Evolutionary conservation across 2,797 vertebrate genomes (phyloP).

Genomic region (Micrastur ruficollis): DNA sequence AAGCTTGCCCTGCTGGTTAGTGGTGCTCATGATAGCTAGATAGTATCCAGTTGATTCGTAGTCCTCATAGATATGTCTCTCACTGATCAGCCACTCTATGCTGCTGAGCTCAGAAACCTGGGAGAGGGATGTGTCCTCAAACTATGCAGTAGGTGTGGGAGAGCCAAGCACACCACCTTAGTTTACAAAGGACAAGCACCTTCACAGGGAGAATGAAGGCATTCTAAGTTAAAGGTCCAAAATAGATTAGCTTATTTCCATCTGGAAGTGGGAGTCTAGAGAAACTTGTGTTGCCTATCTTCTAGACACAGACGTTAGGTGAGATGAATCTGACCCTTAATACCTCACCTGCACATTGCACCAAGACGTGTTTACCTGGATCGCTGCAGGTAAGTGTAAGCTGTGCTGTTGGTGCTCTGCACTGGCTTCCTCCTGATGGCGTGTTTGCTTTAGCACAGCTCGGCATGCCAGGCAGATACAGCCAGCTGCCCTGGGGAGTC

Average conservation of each 20-base stretch:
- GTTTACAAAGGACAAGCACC: neutral
- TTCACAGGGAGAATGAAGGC: neutral
- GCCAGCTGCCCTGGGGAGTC: neutral
- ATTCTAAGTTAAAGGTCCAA: neutral
- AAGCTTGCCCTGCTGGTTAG: neutral
- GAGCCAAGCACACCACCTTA: neutral
- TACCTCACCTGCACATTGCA: neutral
- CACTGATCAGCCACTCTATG: neutral
- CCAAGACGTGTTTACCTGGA: neutral
- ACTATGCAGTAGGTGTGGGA: neutral
- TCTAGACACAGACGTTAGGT: neutral
- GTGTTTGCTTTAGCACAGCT: neutral
- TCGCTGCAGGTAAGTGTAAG: neutral
- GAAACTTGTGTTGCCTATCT: neutral
- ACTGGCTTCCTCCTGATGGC: neutral
- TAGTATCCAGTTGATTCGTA: neutral
- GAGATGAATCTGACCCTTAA: neutral
- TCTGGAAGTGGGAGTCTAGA: neutral
- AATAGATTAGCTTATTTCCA: neutral
- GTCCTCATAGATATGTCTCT: neutral
- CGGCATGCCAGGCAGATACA: neutral
- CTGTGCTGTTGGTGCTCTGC: neutral
- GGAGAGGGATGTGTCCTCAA: neutral
- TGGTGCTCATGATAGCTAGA: neutral
- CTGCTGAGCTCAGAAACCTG: neutral